Percentiles rank a stretch among this genome's conserved stretches.
phyloP scores from a whole-genome alignment of 2,888 invertebrate species.

The Pristionchus entomophagus region DNA sequence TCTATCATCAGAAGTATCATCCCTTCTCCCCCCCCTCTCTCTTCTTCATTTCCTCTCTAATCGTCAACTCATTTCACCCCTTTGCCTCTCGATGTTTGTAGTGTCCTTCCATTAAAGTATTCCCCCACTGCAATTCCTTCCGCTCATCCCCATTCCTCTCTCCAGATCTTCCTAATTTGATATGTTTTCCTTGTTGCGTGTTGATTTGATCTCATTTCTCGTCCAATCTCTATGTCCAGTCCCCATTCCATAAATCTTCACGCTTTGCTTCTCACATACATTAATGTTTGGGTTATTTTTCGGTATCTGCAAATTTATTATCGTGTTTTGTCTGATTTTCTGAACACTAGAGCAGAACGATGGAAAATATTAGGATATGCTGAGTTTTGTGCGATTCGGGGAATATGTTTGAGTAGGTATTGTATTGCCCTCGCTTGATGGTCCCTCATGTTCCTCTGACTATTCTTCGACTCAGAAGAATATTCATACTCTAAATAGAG shows the following conservation, averaged over 20 bases:
- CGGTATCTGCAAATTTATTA: background rate
- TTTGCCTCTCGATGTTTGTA: background rate
- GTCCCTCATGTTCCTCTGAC: background rate
- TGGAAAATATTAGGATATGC: background rate
- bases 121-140: background rate
- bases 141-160: background rate
- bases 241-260: background rate
- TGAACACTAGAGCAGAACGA: background rate
- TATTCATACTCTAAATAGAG: slow-evolving; percentile 11
- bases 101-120: slow-evolving; percentile 1
- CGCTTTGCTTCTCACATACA: background rate
- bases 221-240: background rate
- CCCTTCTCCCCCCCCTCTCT: background rate
- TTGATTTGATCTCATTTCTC: background rate
- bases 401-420: too few relatives aligned
- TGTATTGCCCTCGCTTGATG: too few relatives aligned
- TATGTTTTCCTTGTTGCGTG: background rate
- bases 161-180: background rate
- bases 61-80: slow-evolving; percentile 18
- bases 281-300: background rate
- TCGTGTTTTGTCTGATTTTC: background rate
- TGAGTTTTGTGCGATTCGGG: too few relatives aligned
- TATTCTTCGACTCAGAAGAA: background rate
- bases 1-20: background rate
- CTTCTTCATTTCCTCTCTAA: slow-evolving; percentile 30